Conservation (phyloP, 2,113 vertebrate species). For the Eupsittula cactorum region DNA sequence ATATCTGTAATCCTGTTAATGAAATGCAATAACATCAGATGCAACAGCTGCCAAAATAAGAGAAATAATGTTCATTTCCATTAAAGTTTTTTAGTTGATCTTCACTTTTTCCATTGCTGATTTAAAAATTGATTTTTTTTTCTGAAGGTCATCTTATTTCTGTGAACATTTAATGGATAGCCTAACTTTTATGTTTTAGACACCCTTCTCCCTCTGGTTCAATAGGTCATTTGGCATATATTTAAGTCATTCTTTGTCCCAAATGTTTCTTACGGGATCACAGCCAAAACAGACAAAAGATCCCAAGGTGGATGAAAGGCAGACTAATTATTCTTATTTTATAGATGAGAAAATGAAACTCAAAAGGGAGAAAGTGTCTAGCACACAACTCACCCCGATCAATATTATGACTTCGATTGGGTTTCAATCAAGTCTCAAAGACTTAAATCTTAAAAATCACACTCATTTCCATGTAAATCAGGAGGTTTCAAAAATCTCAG, state of each 20-base stretch:
- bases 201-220: not conserved
- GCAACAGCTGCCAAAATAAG: not conserved
- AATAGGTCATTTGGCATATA: constrained; percentile 31
- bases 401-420: not conserved
- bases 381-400: not conserved
- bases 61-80: constrained; percentile 3
- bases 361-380: not conserved
- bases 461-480: not conserved
- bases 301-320: not conserved
- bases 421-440: not conserved
- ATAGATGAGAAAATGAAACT: constrained; percentile 1
- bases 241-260: constrained; percentile 21
- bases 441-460: not conserved
- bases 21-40: constrained; percentile 43
- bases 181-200: not conserved
- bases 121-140: not conserved
- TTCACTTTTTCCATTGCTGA: not conserved
- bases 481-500: not conserved
- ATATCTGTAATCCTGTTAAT: constrained; percentile 36
- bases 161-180: not conserved
- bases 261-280: not conserved
- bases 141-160: not conserved
- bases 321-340: constrained; percentile 35
- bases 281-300: constrained; percentile 45
- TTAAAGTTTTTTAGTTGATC: not conserved